Conservation (phyloP, 1,140 invertebrate species). For the Caenorhabditis latens region DNA sequence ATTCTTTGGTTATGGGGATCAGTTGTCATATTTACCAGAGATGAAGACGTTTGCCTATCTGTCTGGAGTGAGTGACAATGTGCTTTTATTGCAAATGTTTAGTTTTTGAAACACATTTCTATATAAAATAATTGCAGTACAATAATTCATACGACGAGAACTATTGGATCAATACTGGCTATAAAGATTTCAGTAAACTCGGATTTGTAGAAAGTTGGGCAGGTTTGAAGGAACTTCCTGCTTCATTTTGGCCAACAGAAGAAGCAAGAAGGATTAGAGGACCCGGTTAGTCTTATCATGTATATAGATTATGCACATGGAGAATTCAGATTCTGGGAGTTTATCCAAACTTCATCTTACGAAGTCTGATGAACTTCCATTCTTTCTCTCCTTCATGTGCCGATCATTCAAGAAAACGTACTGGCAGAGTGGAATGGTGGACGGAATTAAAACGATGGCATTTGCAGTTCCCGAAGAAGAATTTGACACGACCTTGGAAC, state of each 20-base stretch:
- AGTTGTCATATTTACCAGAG: slow-evolving; percentile 14
- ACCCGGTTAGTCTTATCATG: background rate
- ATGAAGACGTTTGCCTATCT: slow-evolving; percentile 26
- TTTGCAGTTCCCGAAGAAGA: slow-evolving; percentile 50
- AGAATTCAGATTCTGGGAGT: slow-evolving; percentile 28
- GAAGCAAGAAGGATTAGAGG: slow-evolving; percentile 12
- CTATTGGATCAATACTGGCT: slow-evolving; percentile 20
- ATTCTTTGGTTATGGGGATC: background rate
- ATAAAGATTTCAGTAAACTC: slow-evolving; percentile 10
- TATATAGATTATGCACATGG: background rate
- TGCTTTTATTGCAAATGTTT: background rate
- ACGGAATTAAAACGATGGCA: slow-evolving; percentile 9
- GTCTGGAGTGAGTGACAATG: background rate
- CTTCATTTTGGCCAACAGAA: slow-evolving; percentile 3
- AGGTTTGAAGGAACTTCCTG: background rate
- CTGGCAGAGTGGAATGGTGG: background rate
- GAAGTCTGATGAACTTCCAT: slow-evolving; percentile 9
- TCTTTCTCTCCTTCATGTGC: slow-evolving; percentile 28
- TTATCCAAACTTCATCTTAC: slow-evolving; percentile 37
- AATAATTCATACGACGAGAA: slow-evolving; percentile 26
- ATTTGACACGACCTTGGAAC: slow-evolving; percentile 55
- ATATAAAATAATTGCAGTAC: background rate
- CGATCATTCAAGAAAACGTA: slow-evolving; percentile 19
- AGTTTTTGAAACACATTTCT: too few relatives aligned
- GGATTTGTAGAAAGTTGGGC: slow-evolving; percentile 36